Base-by-base conservation (phyloP, 2,888 invertebrate genomes). In the Xanthia icteritia region DNA sequence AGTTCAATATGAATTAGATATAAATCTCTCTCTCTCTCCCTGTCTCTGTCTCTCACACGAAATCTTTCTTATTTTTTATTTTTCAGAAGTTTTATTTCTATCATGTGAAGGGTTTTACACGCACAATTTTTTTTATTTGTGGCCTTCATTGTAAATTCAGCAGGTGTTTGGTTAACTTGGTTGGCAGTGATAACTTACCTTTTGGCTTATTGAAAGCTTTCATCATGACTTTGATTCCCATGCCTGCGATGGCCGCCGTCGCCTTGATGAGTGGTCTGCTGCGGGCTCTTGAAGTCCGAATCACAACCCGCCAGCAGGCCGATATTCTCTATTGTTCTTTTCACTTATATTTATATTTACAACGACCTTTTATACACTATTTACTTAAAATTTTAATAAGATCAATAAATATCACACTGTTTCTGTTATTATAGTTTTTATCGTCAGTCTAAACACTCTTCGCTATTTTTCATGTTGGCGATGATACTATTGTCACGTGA, bases 171-270 rank as follows among this genome's bases (percentile, higher is more conserved):
- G 20, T 51, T n/a, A 60, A 39, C 8, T 60, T 65, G 36, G 9
- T 64, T 60, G 58, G 31, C 11, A 31, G 8, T 67, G 13, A 42
- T n/a, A 36, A 73, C 97, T 97, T 97, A 98, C 98, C 98, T 98
- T 98, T 98, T 95, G 98, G 97, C 97, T 98, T 98, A 97, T 97
- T 98, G 97, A 98, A 98, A 97, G 98, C 98, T 97, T 98, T 98
- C 98, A 98, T 98, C 97, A 97, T 97, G 96, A 97, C 97, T 97
- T 98, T 98, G 97, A 98, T 98, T 98, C 98, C 98, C 98, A 98
- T 98, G 97, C 98, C 98, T 97, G 97, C 97, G 90, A 95, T 94
- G 93, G 94, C 95, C 94, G 93, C 94, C 94, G 94, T 92, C 94
- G 93, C 95, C 94, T 91, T 86, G 90, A 92, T 90, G 88, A 75